phyloP scores from a whole-genome alignment of 1,140 invertebrate genomes.

The Zaprionus taronus region DNA sequence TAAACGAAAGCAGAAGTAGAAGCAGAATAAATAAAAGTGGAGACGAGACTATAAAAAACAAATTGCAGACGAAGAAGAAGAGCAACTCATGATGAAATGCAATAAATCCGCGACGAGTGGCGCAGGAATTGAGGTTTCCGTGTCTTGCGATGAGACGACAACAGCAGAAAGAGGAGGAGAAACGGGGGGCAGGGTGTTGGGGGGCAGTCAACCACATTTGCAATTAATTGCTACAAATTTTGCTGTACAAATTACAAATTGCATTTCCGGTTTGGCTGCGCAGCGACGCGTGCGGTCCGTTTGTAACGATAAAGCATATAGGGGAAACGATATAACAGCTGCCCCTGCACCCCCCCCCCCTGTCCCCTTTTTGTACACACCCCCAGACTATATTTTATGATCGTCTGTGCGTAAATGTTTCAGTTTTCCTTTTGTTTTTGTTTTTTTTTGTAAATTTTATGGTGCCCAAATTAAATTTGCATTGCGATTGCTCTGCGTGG shows the following conservation, averaged over 20 bases:
- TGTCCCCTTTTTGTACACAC: background rate
- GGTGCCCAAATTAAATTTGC: constrained; percentile 75
- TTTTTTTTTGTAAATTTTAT: constrained; percentile 40
- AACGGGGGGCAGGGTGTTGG: background rate
- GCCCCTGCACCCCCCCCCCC: background rate
- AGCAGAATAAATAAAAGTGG: constrained; percentile 9
- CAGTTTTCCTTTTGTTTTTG: background rate
- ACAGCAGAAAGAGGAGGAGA: too few species aligned
- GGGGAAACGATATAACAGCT: background rate
- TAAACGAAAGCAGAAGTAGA: constrained; percentile 10
- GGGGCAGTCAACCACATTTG: constrained; percentile 34
- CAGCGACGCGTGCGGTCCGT: constrained; percentile 57
- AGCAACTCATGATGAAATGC: constrained; percentile 61
- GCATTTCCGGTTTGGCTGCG: constrained; percentile 73
- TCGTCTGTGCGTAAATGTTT: constrained; percentile 43
- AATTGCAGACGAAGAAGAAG: constrained; percentile 21
- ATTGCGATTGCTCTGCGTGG: constrained; percentile 60
- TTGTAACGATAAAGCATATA: constrained; percentile 16
- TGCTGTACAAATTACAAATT: constrained; percentile 76
- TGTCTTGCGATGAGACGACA: constrained; percentile 59
- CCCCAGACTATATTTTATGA: constrained; percentile 48
- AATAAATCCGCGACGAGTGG: constrained; percentile 65
- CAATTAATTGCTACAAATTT: constrained; percentile 81
- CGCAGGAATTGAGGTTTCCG: constrained; percentile 72
- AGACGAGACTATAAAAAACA: constrained; percentile 43